phyloP scores from a whole-genome alignment of 2,888 invertebrate species.

The Oscheius sp. region DNA sequence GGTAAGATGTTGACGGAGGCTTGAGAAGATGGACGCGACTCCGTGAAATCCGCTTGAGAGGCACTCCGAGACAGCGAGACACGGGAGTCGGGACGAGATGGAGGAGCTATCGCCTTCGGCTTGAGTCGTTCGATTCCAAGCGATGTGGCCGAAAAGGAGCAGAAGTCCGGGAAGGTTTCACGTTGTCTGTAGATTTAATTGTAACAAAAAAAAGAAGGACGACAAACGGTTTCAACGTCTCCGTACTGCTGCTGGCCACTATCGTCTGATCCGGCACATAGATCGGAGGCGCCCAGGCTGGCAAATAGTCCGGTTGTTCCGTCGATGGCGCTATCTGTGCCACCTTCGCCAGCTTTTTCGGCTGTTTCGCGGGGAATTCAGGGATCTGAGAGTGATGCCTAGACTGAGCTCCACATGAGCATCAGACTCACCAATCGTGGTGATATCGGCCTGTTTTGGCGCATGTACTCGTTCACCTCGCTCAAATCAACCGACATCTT shows the following conservation, averaged over 20 bases:
- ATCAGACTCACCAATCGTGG: constrained; percentile 20
- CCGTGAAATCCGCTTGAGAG: background rate
- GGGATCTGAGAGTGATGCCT: constrained; percentile 1
- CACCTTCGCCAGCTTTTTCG: background rate
- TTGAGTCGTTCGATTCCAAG: constrained; percentile 13
- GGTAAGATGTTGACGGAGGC: background rate
- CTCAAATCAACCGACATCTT: constrained; percentile 34
- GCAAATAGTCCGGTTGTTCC: constrained; percentile 13
- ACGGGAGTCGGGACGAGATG: background rate
- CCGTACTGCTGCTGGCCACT: constrained; percentile 16
- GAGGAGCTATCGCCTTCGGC: background rate
- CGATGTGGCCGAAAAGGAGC: constrained; percentile 11
- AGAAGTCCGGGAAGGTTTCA: constrained; percentile 24
- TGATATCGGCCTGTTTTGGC: constrained; percentile 25
- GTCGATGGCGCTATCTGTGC: constrained; percentile 24
- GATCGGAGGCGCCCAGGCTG: constrained; percentile 26
- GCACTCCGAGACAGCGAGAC: background rate
- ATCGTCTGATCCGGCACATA: constrained; percentile 5
- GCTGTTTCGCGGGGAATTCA: constrained; percentile 13
- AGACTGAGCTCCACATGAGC: background rate
- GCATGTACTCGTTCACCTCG: constrained; percentile 45
- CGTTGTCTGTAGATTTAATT: constrained; percentile 1
- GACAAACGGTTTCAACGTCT: background rate
- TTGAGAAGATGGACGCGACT: background rate
- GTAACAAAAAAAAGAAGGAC: background rate